A percentile compares a stretch with the other conserved stretches of the same genome.
Conservation (phyloP, 2,113 vertebrate genomes). For the Oryzias celebensis region DNA sequence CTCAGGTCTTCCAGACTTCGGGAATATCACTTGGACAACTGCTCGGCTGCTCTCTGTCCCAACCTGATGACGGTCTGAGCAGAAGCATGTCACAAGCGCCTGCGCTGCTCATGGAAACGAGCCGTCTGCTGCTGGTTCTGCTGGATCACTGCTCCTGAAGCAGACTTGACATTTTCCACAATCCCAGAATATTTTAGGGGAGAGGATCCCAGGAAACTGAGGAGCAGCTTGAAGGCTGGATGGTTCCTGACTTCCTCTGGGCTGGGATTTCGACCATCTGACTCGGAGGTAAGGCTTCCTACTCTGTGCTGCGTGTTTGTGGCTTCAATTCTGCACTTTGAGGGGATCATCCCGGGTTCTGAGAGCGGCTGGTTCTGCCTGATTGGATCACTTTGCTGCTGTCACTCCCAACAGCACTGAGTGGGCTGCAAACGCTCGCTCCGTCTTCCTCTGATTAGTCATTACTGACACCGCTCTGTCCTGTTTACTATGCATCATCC, state of each 20-base stretch:
- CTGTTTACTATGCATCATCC: slow-evolving; percentile 52
- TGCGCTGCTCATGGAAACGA: slow-evolving; percentile 49
- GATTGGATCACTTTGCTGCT: neutral
- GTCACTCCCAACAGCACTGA: neutral
- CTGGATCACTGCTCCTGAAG: slow-evolving; percentile 51
- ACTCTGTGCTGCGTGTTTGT: slow-evolving; percentile 14
- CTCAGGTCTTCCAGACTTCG: slow-evolving; percentile 23
- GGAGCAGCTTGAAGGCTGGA: slow-evolving; percentile 34
- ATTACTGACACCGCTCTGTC: slow-evolving; percentile 32
- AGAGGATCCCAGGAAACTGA: slow-evolving; percentile 18
- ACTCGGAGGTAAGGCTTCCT: slow-evolving; percentile 60
- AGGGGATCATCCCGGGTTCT: slow-evolving; percentile 3
- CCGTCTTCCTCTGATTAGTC: slow-evolving; percentile 28
- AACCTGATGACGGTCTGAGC: slow-evolving; percentile 36
- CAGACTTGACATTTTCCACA: slow-evolving; percentile 39
- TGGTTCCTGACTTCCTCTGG: slow-evolving; percentile 48
- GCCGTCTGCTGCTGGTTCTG: slow-evolving; percentile 28
- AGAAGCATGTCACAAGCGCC: slow-evolving; percentile 53
- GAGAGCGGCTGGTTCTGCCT: slow-evolving; percentile 37
- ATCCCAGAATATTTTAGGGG: slow-evolving; percentile 3
- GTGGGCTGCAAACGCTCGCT: neutral
- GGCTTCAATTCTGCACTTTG: slow-evolving; percentile 21
- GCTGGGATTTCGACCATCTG: slow-evolving; percentile 40
- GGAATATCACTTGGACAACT: slow-evolving; percentile 52
- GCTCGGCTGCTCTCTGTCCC: slow-evolving; percentile 18